Base-by-base conservation (phyloP, 2,113 vertebrate species). In the Butorides virescens region DNA sequence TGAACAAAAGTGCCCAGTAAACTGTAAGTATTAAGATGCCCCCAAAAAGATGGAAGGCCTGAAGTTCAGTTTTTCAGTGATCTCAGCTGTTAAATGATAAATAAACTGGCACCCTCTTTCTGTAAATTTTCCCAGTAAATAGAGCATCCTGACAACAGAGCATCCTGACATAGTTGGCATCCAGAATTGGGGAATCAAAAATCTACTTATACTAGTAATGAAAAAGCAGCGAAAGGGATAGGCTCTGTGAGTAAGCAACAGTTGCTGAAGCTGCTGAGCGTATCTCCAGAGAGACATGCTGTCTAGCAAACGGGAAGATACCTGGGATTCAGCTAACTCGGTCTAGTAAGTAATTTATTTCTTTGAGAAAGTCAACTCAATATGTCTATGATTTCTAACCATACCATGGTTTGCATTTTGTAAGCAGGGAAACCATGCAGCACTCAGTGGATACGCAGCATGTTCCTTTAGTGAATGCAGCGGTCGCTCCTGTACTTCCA, bases 61-160 rank as follows among this genome's bases (percentile, higher is more conserved):
- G 26, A 86, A 86, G 52, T 52, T 92, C 47, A 86, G 47, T 13
- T 92, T 76, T 73, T 84, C 61, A 39, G n/a, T 88, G n/a, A 76
- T 67, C n/a, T 81, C 62, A 71, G 55, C 76, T 86, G 44, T 65
- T 61, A 88, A 90, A 65, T n/a, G 30, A 44, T 44, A 44, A 44
- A 44, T 44, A 44, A 44, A 61, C 50, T 82, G 42, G 53, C 36
- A 42, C 9, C 10, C 9, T 32, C 19, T 70, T 56, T 39, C 65
- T 56, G n/a, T 76, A 70, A 58, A 37, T 83, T 62, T 90, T 22
- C 16, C 26, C 52, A 22, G 47, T 59, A 70, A 93, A 68, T 61
- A 27, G 36, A 75, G 21, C 26, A 6, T 75, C 23, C 34, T 88
- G 61, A 55, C 65, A 52, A 72, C 7, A 19, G 17, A 83, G 29